These are phyloP conservation scores for Brachyistius frenatus DNA, from an alignment of 2,113 vertebrate species.

Conservation along the genomic window DNA sequence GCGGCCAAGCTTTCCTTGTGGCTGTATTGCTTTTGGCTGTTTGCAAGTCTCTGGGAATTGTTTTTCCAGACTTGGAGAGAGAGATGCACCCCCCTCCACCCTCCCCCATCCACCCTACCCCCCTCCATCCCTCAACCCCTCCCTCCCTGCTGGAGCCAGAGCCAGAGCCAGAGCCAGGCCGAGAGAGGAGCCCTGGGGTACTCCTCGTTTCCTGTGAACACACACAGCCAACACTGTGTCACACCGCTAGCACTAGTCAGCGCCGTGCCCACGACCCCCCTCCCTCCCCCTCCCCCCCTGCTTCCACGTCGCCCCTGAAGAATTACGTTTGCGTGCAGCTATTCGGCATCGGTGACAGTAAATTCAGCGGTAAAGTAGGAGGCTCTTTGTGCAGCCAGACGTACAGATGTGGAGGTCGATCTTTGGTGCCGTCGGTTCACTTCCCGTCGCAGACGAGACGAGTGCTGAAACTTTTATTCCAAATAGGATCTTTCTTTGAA, in stretches of 20 bases:
- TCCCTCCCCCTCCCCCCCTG: background rate
- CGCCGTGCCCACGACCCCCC: background rate
- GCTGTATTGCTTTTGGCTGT: conserved; percentile 70
- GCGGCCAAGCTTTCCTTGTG: conserved; percentile 57
- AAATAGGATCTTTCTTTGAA: background rate
- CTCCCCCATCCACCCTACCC: background rate
- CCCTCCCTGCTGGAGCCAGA: conserved; percentile 28
- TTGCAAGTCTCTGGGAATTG: conserved; percentile 54
- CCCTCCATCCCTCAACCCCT: no score
- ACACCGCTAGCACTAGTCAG: conserved; percentile 18
- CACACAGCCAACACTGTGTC: conserved; percentile 33
- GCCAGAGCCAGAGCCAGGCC: conserved; percentile 28
- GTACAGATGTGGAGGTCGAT: background rate
- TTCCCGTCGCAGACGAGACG: conserved; percentile 1
- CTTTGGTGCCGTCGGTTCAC: background rate
- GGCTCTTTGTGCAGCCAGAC: conserved; percentile 2
- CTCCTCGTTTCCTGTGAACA: conserved; percentile 65
- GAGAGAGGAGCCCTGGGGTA: conserved; percentile 53
- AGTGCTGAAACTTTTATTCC: background rate
- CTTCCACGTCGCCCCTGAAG: conserved; percentile 17
- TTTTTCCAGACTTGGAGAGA: conserved; percentile 73
- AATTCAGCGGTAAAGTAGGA: conserved; percentile 8
- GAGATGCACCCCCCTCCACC: background rate
- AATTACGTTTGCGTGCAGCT: conserved; percentile 19
- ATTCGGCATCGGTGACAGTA: conserved; percentile 25